These are phyloP conservation scores for Himalopsyche tibetana DNA, from an alignment of 2,888 invertebrate species.

Conservation along the genomic window DNA sequence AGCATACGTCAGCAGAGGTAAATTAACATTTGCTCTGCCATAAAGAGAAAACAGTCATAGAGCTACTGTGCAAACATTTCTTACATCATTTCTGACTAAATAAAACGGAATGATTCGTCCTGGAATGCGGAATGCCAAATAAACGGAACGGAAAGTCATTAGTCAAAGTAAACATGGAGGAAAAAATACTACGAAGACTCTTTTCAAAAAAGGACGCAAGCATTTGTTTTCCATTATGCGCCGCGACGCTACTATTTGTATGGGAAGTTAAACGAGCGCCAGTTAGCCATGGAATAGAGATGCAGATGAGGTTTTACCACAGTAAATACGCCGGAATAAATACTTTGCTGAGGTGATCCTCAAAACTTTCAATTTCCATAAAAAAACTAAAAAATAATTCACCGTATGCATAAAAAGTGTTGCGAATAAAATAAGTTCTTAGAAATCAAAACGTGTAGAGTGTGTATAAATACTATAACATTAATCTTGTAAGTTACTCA, in stretches of 20 bases:
- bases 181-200: conserved; percentile 48
- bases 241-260: conserved; percentile 56
- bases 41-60: conserved; percentile 16
- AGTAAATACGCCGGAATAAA: conserved; percentile 61
- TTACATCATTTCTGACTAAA: conserved; percentile 61
- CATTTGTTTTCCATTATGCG: conserved; percentile 6
- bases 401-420: no score
- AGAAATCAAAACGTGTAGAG: no score
- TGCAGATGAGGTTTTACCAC: conserved; percentile 63
- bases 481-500: no score
- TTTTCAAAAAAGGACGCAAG: conserved; percentile 28
- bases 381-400: neutral
- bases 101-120: conserved; percentile 63
- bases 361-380: neutral
- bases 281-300: conserved; percentile 60
- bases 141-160: conserved; percentile 57
- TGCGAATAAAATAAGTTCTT: no score
- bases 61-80: conserved; percentile 53
- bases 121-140: conserved; percentile 56
- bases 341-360: conserved; percentile 17
- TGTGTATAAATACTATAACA: no score
- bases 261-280: conserved; percentile 60
- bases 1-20: neutral
- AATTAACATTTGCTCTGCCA: conserved; percentile 10
- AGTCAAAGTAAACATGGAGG: conserved; percentile 58